phyloP scores from a whole-genome alignment of 2,797 vertebrate genomes.

The Podarcis lilfordi region DNA sequence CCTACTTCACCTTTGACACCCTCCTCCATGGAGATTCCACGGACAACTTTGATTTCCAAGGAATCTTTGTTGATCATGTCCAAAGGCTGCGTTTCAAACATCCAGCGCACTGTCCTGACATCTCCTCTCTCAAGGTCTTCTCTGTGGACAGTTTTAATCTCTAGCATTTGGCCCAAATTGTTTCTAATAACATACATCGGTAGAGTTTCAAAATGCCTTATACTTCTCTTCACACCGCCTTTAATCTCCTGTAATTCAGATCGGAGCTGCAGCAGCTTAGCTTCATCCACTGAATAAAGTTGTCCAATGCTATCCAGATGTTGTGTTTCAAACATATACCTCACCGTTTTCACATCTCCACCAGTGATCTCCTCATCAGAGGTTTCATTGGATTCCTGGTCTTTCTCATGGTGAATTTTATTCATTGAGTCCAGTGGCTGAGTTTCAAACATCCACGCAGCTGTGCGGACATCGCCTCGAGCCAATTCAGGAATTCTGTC shows the following conservation, averaged over 20 bases:
- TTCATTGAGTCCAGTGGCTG: slow-evolving; percentile 84
- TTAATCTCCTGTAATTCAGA: slow-evolving; percentile 89
- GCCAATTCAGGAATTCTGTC: slow-evolving; percentile 83
- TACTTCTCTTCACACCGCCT: slow-evolving; percentile 84
- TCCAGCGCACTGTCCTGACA: slow-evolving; percentile 86
- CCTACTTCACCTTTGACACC: slow-evolving; percentile 80
- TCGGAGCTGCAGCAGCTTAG: slow-evolving; percentile 83
- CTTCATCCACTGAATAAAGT: slow-evolving; percentile 86
- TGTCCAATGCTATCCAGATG: slow-evolving; percentile 83
- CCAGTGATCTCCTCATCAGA: slow-evolving; percentile 80
- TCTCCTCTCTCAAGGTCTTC: slow-evolving; percentile 86
- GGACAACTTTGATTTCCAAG: slow-evolving; percentile 82
- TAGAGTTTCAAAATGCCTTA: slow-evolving; percentile 88
- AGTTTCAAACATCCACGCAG: slow-evolving; percentile 88
- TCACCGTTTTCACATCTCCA: slow-evolving; percentile 86
- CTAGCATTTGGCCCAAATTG: slow-evolving; percentile 84
- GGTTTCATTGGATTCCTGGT: slow-evolving; percentile 77
- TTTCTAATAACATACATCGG: slow-evolving; percentile 88
- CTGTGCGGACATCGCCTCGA: slow-evolving; percentile 82
- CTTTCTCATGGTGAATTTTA: slow-evolving; percentile 81
- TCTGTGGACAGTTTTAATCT: slow-evolving; percentile 87
- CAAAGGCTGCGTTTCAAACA: slow-evolving; percentile 87
- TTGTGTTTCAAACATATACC: slow-evolving; percentile 88
- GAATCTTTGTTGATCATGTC: slow-evolving; percentile 80
- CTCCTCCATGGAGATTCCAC: slow-evolving; percentile 87